phyloP scores from a whole-genome alignment of 1,140 invertebrate species.

The Diplogasteroides magnus region DNA sequence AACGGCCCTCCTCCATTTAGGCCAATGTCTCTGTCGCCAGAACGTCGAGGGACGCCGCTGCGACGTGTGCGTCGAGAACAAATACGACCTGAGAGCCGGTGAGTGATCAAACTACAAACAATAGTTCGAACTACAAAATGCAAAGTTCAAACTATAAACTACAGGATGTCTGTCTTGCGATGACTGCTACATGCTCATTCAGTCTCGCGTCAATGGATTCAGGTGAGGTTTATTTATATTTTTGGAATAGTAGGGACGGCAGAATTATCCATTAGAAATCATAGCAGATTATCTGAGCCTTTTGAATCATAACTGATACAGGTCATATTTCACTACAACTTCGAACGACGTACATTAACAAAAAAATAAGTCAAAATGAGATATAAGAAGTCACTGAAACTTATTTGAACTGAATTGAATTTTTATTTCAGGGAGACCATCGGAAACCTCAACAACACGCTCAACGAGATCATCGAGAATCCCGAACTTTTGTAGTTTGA shows the following conservation, averaged over 20 bases:
- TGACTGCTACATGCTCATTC: constrained; percentile 53
- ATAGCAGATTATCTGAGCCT: too few relatives aligned
- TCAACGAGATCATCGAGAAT: constrained; percentile 54
- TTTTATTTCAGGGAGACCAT: constrained; percentile 35
- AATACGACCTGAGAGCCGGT: constrained; percentile 31
- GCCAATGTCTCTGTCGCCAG: constrained; percentile 80
- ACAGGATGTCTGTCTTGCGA: constrained; percentile 50
- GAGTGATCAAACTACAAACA: too few relatives aligned
- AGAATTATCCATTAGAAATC: constrained; percentile 40
- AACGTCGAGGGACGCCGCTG: constrained; percentile 92
- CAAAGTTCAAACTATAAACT: too few relatives aligned
- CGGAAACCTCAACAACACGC: constrained; percentile 37
- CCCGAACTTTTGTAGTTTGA: constrained; percentile 41
- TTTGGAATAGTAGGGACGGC: constrained; percentile 11
- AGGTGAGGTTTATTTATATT: neutral
- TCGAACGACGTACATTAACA: too few relatives aligned
- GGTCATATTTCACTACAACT: too few relatives aligned
- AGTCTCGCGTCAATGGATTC: constrained; percentile 43
- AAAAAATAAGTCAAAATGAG: too few relatives aligned
- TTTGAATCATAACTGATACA: too few relatives aligned
- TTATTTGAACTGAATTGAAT: too few relatives aligned
- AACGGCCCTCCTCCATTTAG: constrained; percentile 56
- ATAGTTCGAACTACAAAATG: too few relatives aligned
- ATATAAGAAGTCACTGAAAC: too few relatives aligned
- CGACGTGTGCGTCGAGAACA: constrained; percentile 70